phyloP scores from a whole-genome alignment of 2,113 vertebrate species.

The Otis tarda region DNA sequence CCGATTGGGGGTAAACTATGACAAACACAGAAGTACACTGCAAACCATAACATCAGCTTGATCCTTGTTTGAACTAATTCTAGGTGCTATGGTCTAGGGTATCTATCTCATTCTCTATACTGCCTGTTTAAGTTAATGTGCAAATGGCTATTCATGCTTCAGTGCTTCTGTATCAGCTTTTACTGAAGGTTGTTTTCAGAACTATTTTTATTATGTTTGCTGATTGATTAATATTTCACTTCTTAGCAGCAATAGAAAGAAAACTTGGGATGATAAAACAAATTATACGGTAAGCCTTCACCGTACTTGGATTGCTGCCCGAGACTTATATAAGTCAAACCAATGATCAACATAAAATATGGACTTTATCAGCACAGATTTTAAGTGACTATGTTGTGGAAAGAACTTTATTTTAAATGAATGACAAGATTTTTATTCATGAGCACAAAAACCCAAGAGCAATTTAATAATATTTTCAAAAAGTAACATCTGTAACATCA shows the following conservation, averaged over 20 bases:
- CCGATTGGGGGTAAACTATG: too few species aligned
- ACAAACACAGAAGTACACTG: not conserved
- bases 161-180: constrained; percentile 42
- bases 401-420: not conserved
- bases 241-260: constrained; percentile 35
- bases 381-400: not conserved
- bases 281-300: not conserved
- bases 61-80: not conserved
- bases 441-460: not conserved
- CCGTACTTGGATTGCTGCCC: not conserved
- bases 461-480: not conserved
- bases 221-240: constrained; percentile 70
- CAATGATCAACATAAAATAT: not conserved
- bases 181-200: constrained; percentile 14
- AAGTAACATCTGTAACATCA: not conserved
- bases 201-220: constrained; percentile 60
- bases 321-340: constrained; percentile 6
- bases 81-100: not conserved
- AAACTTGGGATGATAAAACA: constrained; percentile 36
- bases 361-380: not conserved
- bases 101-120: constrained; percentile 34
- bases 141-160: constrained; percentile 39
- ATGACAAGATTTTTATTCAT: not conserved
- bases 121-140: constrained; percentile 20
- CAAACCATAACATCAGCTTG: not conserved